phyloP scores from a whole-genome alignment of 2,888 invertebrate species.

The Ochropleura plecta region DNA sequence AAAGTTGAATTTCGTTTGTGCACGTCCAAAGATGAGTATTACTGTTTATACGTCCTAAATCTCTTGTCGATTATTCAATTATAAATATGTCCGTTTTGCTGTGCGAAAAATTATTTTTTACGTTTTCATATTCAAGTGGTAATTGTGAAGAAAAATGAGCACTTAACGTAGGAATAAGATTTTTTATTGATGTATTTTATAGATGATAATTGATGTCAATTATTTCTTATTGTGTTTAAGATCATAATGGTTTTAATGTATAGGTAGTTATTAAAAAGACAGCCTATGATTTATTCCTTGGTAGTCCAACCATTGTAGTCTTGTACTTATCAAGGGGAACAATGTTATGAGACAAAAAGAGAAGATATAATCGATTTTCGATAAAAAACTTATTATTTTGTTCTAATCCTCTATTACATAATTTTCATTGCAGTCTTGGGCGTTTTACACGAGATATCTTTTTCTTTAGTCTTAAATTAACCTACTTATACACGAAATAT shows the following conservation, averaged over 20 bases:
- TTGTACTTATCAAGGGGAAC: slow-evolving; percentile 12
- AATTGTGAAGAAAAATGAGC: slow-evolving; percentile 48
- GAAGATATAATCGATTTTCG: slow-evolving; percentile 15
- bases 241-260: slow-evolving; percentile 21
- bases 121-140: slow-evolving; percentile 23
- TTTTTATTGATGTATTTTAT: slow-evolving; percentile 54
- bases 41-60: slow-evolving; percentile 62
- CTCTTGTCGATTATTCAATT: slow-evolving; percentile 61
- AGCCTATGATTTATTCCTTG: slow-evolving; percentile 36
- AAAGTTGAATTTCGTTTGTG: slow-evolving; percentile 50
- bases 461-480: neutral
- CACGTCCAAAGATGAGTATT: slow-evolving; percentile 43
- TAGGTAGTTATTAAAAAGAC: slow-evolving; percentile 37
- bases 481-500: neutral
- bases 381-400: slow-evolving; percentile 10
- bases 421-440: neutral
- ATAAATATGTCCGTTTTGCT: slow-evolving; percentile 51
- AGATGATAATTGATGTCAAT: slow-evolving; percentile 58
- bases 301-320: neutral
- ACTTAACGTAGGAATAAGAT: slow-evolving; percentile 17
- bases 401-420: neutral
- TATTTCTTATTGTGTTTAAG: slow-evolving; percentile 51
- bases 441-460: neutral
- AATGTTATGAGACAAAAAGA: slow-evolving; percentile 13
- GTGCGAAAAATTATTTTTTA: slow-evolving; percentile 58